Base-by-base conservation (phyloP, 2,888 invertebrate genomes). In the Saturnia pavonia region DNA sequence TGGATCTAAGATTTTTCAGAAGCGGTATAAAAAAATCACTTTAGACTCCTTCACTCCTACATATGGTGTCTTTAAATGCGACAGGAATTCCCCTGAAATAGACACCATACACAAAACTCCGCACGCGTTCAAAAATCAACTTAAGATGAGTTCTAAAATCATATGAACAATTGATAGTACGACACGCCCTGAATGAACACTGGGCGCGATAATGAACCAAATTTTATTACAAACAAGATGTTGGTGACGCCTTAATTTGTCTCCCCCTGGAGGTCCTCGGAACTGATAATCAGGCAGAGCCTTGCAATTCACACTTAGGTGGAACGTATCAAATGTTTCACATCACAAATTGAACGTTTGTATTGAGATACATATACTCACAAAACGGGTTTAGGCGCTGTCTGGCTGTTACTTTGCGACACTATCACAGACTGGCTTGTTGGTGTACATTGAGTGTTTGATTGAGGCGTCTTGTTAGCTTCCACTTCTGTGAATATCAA, bases 391-490 rank as follows among this genome's bases (percentile, higher is more conserved):
- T 91, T 92, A 69, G 88, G 83, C 76, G 78, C 78, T 2, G 85
- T 74, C 60, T 85, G 83, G 76, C 75, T 87, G 78, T 91, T 94
- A 70, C 88, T 91, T 79, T 94, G 94, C 40, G 94, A 94, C 7
- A 94, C 94, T 74, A 94, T 94, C 75, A 94, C 94, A 71, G 94
- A 91, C 75, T 86, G 93, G 16, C 80, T 88, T 69, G 79, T 82
- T 74, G 86, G 91, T 66, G 83, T 74, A 54, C 71, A 85, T 72
- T 80, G 83, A 67, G 75, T 79, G 70, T 76, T 78, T 6, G 70
- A 42, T 54, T 70, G 70, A 42, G 75, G 80, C 51, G 74, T 82
- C 75, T 86, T 88, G 72, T 81, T 85, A n/a, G 78, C 71, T 54
- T 90, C 89, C 48, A 84, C 71, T 74, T 90, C 90, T 88, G 86